Percentiles rank a stretch among this genome's conserved stretches.
Conservation (phyloP, 2,888 invertebrate species). For the Anaspis maculata region DNA sequence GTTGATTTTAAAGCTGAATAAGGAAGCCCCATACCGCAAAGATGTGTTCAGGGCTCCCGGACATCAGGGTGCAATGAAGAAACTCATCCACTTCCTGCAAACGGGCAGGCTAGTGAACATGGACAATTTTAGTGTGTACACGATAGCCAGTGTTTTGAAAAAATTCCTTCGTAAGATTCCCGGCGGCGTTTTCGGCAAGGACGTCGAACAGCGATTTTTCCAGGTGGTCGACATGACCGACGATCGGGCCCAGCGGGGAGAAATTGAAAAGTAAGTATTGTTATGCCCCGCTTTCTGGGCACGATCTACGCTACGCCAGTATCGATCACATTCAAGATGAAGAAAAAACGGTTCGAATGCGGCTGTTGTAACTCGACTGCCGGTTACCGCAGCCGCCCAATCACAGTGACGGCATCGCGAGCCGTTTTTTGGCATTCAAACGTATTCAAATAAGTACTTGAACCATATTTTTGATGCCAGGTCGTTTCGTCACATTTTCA, state of each 20-base stretch:
- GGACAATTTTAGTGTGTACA: constrained; percentile 93
- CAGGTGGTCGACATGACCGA: constrained; percentile 77
- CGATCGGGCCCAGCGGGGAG: constrained; percentile 77
- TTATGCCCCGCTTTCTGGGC: too few relatives aligned
- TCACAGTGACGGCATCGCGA: too few relatives aligned
- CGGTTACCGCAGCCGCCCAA: too few relatives aligned
- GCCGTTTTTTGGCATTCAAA: too few relatives aligned
- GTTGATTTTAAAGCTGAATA: constrained; percentile 85
- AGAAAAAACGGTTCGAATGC: too few relatives aligned
- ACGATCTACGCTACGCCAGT: background rate
- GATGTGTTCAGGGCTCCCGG: constrained; percentile 94
- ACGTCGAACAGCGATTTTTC: constrained; percentile 85
- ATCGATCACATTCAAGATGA: background rate
- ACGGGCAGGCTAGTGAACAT: constrained; percentile 85
- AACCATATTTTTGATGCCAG: too few relatives aligned
- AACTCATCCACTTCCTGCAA: constrained; percentile 83
- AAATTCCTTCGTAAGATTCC: constrained; percentile 96
- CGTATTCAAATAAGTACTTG: too few relatives aligned
- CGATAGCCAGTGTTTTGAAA: constrained; percentile 96
- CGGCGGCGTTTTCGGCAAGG: constrained; percentile 90
- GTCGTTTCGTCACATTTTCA: too few relatives aligned
- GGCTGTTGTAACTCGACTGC: too few relatives aligned
- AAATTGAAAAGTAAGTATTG: constrained; percentile 85
- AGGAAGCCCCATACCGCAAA: constrained; percentile 86
- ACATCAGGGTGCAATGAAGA: constrained; percentile 91